Evolutionary conservation across 2,888 invertebrate species (phyloP).

Genomic region (Hypolimnas misippus): DNA sequence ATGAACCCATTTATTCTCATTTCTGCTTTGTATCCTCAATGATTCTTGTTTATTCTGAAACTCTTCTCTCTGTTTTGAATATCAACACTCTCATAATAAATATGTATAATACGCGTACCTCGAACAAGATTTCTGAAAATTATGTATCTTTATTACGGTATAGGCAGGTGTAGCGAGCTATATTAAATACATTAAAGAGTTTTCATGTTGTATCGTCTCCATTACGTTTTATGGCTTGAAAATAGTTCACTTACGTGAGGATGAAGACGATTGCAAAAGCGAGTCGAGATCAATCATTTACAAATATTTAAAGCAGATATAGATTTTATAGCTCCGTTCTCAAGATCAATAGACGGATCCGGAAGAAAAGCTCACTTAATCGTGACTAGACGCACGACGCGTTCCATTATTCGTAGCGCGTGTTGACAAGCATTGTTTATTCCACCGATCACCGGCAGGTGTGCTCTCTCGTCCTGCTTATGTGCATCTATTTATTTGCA

Average conservation of each 20-base stretch:
- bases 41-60: constrained; percentile 35
- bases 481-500: constrained; percentile 80
- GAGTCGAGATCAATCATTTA: constrained; percentile 23
- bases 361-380: constrained; percentile 47
- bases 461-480: constrained; percentile 75
- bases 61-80: constrained; percentile 35
- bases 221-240: constrained; percentile 1
- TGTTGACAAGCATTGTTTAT: constrained; percentile 76
- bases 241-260: constrained; percentile 10
- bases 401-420: constrained; percentile 55
- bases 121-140: neutral
- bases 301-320: constrained; percentile 42
- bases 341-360: constrained; percentile 46
- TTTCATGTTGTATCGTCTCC: constrained; percentile 5
- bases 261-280: constrained; percentile 18
- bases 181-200: neutral
- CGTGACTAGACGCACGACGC: constrained; percentile 43
- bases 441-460: constrained; percentile 74
- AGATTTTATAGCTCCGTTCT: constrained; percentile 41
- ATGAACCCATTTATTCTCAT: constrained; percentile 38
- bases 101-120: neutral
- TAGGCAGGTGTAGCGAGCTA: neutral
- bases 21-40: constrained; percentile 38
- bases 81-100: constrained; percentile 19
- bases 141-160: neutral